These are phyloP conservation scores for Danio choprae DNA, from an alignment of 2,797 vertebrate species.

Conservation along the genomic window DNA sequence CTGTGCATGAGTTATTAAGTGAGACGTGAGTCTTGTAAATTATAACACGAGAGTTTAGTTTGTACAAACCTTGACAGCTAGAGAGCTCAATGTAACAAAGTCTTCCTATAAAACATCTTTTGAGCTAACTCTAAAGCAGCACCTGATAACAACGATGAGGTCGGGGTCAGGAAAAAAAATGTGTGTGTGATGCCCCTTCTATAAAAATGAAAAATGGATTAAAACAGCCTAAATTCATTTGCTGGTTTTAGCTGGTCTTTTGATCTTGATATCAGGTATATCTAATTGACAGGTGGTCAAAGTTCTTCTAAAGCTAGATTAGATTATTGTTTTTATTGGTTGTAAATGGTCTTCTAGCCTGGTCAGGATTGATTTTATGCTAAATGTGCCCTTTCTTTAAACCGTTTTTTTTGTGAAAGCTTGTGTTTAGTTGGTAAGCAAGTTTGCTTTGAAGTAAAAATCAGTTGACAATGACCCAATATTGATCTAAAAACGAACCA, in stretches of 20 bases:
- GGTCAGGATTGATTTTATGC: background rate
- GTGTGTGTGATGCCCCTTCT: slow-evolving; percentile 12
- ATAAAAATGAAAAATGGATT: background rate
- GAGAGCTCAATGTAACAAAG: slow-evolving; percentile 29
- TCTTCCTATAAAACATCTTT: slow-evolving; percentile 31
- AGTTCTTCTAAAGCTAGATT: background rate
- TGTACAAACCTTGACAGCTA: slow-evolving; percentile 31
- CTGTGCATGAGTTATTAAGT: slow-evolving; percentile 1
- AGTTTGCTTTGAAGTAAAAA: background rate
- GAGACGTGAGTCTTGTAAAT: background rate
- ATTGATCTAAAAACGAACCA: background rate
- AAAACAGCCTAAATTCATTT: background rate
- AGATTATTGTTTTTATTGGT: background rate
- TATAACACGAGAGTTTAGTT: slow-evolving; percentile 9
- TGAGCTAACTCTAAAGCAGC: slow-evolving; percentile 43
- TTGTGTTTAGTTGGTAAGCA: background rate
- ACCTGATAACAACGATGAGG: slow-evolving; percentile 46
- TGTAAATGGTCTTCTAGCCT: background rate
- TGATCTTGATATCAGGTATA: background rate
- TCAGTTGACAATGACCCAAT: background rate
- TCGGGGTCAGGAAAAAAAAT: slow-evolving; percentile 43
- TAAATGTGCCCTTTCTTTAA: no score
- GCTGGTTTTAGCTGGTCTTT: slow-evolving; percentile 1
- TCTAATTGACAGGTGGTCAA: background rate
- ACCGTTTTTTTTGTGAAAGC: no score